Evolutionary conservation across 30 jellyfish, hydroid and myxozoan species (phyloP).

Genomic region (Hydractinia symbiolongicarpus): DNA sequence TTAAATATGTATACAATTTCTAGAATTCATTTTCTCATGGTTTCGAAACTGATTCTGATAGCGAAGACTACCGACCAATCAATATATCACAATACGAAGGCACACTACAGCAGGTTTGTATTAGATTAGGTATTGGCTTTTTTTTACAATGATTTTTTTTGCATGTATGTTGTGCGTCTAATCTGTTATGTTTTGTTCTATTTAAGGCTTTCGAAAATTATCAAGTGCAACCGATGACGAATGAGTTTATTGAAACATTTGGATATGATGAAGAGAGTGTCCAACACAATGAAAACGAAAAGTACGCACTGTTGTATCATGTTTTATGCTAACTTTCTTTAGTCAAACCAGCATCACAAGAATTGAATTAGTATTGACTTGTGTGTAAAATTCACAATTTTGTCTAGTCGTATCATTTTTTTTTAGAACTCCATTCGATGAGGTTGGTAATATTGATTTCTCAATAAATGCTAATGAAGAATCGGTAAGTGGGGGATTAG

Average conservation of each 20-base stretch:
- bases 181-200: neutral
- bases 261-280: conserved; percentile 66
- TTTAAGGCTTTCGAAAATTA: conserved; percentile 90
- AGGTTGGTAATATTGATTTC: conserved; percentile 75
- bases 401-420: neutral
- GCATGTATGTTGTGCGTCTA: neutral
- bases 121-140: neutral
- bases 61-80: conserved; percentile 58
- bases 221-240: conserved; percentile 95
- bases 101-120: conserved; percentile 81
- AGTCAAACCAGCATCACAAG: no score
- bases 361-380: no score
- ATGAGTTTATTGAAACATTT: conserved; percentile 85
- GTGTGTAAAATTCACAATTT: neutral
- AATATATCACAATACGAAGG: conserved; percentile 52
- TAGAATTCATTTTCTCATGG: conserved; percentile 16
- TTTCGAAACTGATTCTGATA: conserved; percentile 78
- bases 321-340: no score
- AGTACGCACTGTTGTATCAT: conserved; percentile 16
- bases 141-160: neutral
- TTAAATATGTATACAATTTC: neutral
- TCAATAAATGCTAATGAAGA: conserved; percentile 81
- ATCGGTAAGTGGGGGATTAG: conserved; percentile 47
- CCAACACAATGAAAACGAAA: conserved; percentile 31
- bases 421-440: conserved; percentile 79